Base-by-base conservation (phyloP, 1,140 invertebrate genomes). In the Brachionus calyciflorus region DNA sequence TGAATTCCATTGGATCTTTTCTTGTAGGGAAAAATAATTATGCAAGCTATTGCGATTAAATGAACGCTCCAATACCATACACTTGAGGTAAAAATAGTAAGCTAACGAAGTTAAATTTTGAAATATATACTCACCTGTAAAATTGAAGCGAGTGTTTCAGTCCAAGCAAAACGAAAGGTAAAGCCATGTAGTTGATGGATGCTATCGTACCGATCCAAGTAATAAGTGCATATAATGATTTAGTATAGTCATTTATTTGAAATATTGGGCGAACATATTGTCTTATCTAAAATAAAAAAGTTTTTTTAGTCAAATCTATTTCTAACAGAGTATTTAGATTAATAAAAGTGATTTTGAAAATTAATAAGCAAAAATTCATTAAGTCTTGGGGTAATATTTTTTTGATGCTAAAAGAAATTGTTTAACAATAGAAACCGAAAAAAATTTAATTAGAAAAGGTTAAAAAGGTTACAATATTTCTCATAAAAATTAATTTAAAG, bases 151-250 rank as follows among this genome's bases (percentile, higher is more conserved):
- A 73, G 17, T 9, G n/a, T 14, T 51, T 49, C 1, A 73, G 24
- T 21, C 30, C 73, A 3, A 76, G 21, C 5, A 76, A 30, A 37
- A 76, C 51, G 57, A 76, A 76, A 57, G 73, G 41, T 19, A 24
- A 19, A 17, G 51, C 49, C 12, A 26, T 30, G 17, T 55, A 76
- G 48, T 41, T 57, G 9, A 76, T 33, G 2, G 49, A 37, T 17
- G 17, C 17, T 7, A 55, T 30, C 3, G 73, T 55, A 28, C 51
- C 51, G 19, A 76, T 30, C 73, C 73, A 76, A 24, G 73, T 76
- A 17, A 76, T 30, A 7, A 55, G 12, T 48, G 73, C 33, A 30
- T 76, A 76, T n/a, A 76, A 19, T 30, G 14, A 6, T 57, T 57
- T 57, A 12, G 33, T 76, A 21, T 6, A 12, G 12, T 55, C 30